Base-by-base conservation (phyloP, 1,140 invertebrate species). In the Hypsibius dujardini region DNA sequence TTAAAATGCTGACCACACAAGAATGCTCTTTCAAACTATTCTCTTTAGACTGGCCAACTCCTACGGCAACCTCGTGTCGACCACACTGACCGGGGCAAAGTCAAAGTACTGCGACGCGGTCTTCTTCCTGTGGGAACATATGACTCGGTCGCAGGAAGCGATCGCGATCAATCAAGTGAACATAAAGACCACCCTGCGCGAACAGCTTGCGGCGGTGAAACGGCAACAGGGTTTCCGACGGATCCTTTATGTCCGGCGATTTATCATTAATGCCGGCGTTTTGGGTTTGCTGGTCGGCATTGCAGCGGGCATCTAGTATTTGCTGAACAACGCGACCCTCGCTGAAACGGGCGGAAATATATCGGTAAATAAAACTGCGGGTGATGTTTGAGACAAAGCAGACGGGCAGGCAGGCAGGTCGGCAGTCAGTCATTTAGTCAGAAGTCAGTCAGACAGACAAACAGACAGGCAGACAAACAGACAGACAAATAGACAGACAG, bases 51-150 rank as follows among this genome's bases (percentile, higher is more conserved):
- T 56, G n/a, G n/a, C 50, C 7, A 7, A 56, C 7, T 56, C 50
- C n/a, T 56, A 56, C n/a, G 50, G 50, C 7, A 56, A 56, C 7
- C 7, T 56, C n/a, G 50, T 56, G 7, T 56, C 50, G 50, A 56
- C 50, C 7, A 12, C 50, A 7, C 7, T n/a, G n/a, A 56, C n/a
- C 7, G 50, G 50, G 7, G 50, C 7, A 7, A 56, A 56, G 50
- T n/a, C 50, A 7, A 56, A 56, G n/a, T 56, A 56, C 50, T 56
- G 50, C 50, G 50, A 56, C n/a, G n/a, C 50, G 7, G 50, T 56
- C 50, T 56, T 56, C 50, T 56, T 56, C n/a, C 7, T 56, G 50
- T 56, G 50, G 50, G 50, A 56, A n/a, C 50, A 56, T n/a, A 56
- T n/a, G 7, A n/a, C n/a, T n/a, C n/a, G n/a, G 7, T 7, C 7